Evolutionary conservation across 2,797 vertebrate genomes (phyloP), one percentile per base, ranked within the genome.

Genomic region (Acipenser ruthenus): DNA sequence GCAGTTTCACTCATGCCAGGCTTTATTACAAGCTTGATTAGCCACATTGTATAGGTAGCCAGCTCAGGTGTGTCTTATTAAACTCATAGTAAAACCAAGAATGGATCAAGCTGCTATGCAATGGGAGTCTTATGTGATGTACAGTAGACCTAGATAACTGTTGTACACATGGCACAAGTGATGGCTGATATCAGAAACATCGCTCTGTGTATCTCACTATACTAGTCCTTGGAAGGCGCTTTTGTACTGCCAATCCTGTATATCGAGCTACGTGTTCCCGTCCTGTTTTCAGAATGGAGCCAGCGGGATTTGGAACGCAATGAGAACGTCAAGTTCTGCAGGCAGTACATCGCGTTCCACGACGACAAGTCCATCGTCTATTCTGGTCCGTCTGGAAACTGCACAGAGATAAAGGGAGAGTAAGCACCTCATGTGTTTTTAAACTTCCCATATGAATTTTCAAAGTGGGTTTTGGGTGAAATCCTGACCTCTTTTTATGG

Each of bases 321-420:
- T 9, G 93, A 99, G 72, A 94, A 77, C 15, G 83, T 97, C 70
- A 95, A 90, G 78, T 99, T 96, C 80, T 99, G 95, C 79, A 84
- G 92, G 12, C 97, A 98, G 72, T 97, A 97, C 82, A 90, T 97
- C 6, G 86, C 97, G 56, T 98, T 99, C 82, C 94, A 98, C 0
- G 95, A 99, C 8, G 91, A 90, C 61, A 82, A 88, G 65, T 91
- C 93, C 0, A 83, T 99, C 51, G 91, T 97, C 52, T 99, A 91
- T 80, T 93, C 94, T 0, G 94, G 92, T 47, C 88, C 96, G 0
- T 92, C 93, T 0, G 94, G 97, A 70, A 95, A 92, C 84, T 96
- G 95, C 85, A 95, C 93, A 1, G 95, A 99, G 73, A 93, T 96
- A 69, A 93, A 90, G 77, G 93, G 92, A 68, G 95, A 95, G 96